Base-by-base conservation (phyloP, 1,140 invertebrate genomes). In the Steinernema feltiae region DNA sequence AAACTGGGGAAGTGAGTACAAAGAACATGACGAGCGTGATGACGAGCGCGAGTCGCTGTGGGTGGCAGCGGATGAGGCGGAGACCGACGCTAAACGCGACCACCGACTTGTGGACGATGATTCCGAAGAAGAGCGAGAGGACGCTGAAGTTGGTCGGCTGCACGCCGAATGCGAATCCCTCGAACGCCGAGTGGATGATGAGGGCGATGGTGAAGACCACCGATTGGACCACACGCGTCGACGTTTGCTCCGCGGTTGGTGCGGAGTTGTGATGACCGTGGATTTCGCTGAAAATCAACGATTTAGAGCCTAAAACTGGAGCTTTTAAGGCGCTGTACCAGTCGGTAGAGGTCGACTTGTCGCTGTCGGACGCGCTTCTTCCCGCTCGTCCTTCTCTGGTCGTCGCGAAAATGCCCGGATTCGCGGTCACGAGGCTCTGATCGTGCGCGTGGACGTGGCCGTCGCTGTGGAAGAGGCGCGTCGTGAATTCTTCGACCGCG, bases 111-210 rank as follows among this genome's bases (percentile, higher is more conserved):
- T 91, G 90, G n/a, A 90, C 82, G 21, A 89, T 84, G 7, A 91
- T 86, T 24, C 90, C 90, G 46, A 87, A 83, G 78, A 90, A 90
- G 1, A 91, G 87, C 63, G 88, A 87, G 21, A 89, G 71, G 1
- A 89, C 81, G 71, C 82, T 79, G 29, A 86, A 82, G 1, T 85
- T 75, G 3, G 80, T 84, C 27, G 78, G 77, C 79, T 82, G 89
- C 30, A 94, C 87, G 0, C 93, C 93, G 81, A 94, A 92, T 0
- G 92, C 92, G 32, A 94, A 85, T 35, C 93, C 93, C 87, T 94
- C 93, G 30, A 94, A 89, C 0, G 88, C 73, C 69, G 74, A 79
- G 92, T 84, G 18, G 92, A 91, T 82, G 93, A 93, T 46, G 93
- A 82, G 77, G 1, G 81, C 81, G 0, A 80, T 63, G 1, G 82